phyloP scores from a whole-genome alignment of 2,888 invertebrate genomes.

The Hydrotaea diabolus region DNA sequence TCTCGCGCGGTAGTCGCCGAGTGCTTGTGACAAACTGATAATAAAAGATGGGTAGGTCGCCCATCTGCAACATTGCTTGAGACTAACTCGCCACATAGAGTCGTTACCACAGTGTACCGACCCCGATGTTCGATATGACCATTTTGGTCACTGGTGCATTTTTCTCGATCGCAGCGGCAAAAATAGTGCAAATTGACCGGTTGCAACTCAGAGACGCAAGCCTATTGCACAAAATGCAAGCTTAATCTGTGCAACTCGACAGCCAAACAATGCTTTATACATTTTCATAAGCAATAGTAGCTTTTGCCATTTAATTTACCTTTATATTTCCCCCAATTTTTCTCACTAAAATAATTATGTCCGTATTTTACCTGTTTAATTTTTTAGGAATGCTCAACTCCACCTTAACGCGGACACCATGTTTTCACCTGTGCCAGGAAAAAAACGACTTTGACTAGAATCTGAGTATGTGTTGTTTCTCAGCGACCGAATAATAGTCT shows the following conservation, averaged over 20 bases:
- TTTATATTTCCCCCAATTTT: too few species aligned
- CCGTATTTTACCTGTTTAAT: background rate
- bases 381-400: background rate
- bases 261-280: conserved; percentile 34
- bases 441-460: background rate
- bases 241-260: too few species aligned
- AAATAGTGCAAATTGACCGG: too few species aligned
- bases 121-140: too few species aligned
- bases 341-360: background rate
- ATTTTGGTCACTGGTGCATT: too few species aligned
- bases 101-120: too few species aligned
- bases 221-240: conserved; percentile 41
- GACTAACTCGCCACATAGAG: too few species aligned
- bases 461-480: too few species aligned
- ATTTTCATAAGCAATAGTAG: background rate
- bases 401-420: background rate
- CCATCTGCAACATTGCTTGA: too few species aligned
- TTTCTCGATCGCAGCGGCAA: too few species aligned
- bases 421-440: background rate
- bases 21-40: background rate
- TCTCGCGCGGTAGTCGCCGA: background rate
- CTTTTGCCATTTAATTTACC: too few species aligned
- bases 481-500: too few species aligned
- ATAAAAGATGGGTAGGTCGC: background rate
- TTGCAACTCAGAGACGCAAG: conserved; percentile 31